A percentile compares a stretch with the other conserved stretches of the same genome.
Evolutionary conservation across 1,140 invertebrate species (phyloP).

Genomic region (Polypedilum pembai): DNA sequence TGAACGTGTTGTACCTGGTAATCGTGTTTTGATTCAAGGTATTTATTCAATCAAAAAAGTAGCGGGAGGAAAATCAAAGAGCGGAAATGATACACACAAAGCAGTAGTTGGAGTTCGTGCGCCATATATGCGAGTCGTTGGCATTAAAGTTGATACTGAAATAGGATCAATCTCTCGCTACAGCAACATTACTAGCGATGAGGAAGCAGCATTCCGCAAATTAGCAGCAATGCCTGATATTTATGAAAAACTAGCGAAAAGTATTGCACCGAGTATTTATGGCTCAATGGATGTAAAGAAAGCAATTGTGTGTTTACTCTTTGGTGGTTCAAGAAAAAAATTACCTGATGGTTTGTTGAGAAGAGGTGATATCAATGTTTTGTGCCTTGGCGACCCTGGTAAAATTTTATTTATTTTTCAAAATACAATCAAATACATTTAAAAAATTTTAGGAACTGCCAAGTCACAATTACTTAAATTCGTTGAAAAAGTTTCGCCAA

Average conservation of each 20-base stretch:
- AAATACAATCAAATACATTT: too few relatives aligned
- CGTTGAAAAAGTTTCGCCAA: slow-evolving; percentile 91
- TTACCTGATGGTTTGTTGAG: slow-evolving; percentile 92
- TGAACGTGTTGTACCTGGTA: slow-evolving; percentile 93
- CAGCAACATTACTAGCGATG: slow-evolving; percentile 61
- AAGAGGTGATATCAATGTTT: slow-evolving; percentile 94
- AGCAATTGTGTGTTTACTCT: slow-evolving; percentile 90
- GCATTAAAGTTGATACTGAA: slow-evolving; percentile 78
- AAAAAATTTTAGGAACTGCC: slow-evolving; percentile 78
- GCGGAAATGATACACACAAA: slow-evolving; percentile 61
- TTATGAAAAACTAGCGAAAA: slow-evolving; percentile 82
- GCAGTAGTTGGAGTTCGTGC: slow-evolving; percentile 84
- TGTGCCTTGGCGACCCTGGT: slow-evolving; percentile 95
- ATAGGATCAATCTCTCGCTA: slow-evolving; percentile 54
- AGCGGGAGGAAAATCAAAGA: slow-evolving; percentile 50
- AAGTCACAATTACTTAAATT: slow-evolving; percentile 98
- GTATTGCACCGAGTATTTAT: slow-evolving; percentile 96
- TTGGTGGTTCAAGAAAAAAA: slow-evolving; percentile 85
- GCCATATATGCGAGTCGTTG: slow-evolving; percentile 91
- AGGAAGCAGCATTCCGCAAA: slow-evolving; percentile 86
- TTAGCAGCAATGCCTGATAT: slow-evolving; percentile 78
- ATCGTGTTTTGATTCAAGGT: slow-evolving; percentile 86
- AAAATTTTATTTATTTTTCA: too few relatives aligned
- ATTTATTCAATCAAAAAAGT: slow-evolving; percentile 96
- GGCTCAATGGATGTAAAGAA: slow-evolving; percentile 95